These are phyloP conservation scores for Botia almorhae DNA, from an alignment of 2,797 vertebrate genomes.

Conservation along the genomic window DNA sequence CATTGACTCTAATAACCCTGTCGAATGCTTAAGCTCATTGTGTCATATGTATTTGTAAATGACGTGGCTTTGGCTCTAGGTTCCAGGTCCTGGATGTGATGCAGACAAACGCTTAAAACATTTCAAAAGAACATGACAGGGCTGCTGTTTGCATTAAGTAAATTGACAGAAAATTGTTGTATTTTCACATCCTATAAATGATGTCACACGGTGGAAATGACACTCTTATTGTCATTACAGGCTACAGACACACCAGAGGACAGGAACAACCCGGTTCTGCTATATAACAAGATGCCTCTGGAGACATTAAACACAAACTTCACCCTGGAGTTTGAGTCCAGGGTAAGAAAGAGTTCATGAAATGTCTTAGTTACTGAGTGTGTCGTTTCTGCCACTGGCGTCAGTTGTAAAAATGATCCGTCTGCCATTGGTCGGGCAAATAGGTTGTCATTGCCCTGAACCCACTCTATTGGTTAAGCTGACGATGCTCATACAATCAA, in stretches of 20 bases:
- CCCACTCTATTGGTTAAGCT: too few species aligned
- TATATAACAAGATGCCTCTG: constrained; percentile 94
- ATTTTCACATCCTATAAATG: not conserved
- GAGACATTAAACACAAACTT: constrained; percentile 85
- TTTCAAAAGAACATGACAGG: not conserved
- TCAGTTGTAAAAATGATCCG: not conserved
- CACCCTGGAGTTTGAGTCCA: constrained; percentile 78
- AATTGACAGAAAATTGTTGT: constrained; percentile 3
- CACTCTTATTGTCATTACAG: constrained; percentile 66
- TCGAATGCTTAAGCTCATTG: not conserved
- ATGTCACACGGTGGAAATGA: not conserved
- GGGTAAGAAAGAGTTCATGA: constrained; percentile 73
- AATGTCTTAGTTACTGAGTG: not conserved
- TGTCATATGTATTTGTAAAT: not conserved
- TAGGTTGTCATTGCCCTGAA: too few species aligned
- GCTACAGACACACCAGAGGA: constrained; percentile 90
- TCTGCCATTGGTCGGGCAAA: too few species aligned
- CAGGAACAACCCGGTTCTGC: constrained; percentile 87
- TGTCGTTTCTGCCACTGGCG: not conserved
- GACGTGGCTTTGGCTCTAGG: not conserved
- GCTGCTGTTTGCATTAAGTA: too few species aligned
- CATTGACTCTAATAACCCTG: not conserved
- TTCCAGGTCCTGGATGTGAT: not conserved
- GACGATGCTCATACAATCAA: too few species aligned
- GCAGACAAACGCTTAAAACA: not conserved